Evolutionary conservation across 2,113 vertebrate genomes (phyloP).

Genomic region (Antennarius striatus): DNA sequence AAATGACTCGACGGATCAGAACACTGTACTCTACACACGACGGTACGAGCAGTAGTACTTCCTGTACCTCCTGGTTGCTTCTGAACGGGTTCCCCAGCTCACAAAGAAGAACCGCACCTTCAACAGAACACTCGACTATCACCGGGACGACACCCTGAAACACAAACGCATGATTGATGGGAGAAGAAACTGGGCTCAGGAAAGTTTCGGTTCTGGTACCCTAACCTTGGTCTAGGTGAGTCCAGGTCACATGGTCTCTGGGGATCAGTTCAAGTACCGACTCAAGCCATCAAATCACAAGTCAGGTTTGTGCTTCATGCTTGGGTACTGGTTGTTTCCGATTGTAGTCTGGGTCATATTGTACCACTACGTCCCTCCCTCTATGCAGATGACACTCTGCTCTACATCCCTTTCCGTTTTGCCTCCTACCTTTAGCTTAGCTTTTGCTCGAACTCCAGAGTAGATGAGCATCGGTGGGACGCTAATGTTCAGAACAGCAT

Average conservation of each 20-base stretch:
- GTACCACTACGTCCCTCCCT: too few relatives aligned
- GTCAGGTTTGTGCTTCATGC: too few relatives aligned
- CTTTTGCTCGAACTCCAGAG: conserved; percentile 78
- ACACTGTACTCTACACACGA: background rate
- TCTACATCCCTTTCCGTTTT: background rate
- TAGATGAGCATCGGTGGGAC: conserved; percentile 78
- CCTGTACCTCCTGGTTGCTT: conserved; percentile 81
- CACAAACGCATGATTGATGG: background rate
- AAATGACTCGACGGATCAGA: background rate
- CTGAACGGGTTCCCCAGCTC: conserved; percentile 90
- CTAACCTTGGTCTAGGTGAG: too few relatives aligned
- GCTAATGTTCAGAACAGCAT: conserved; percentile 82
- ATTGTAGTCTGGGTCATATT: too few relatives aligned
- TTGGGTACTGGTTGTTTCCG: too few relatives aligned
- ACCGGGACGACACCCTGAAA: conserved; percentile 37
- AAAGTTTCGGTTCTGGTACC: too few relatives aligned
- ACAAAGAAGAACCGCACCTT: conserved; percentile 75
- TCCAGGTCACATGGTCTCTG: background rate
- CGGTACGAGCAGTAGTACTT: background rate
- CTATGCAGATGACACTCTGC: background rate
- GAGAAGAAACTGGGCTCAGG: background rate
- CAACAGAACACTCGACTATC: conserved; percentile 33
- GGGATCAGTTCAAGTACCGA: background rate
- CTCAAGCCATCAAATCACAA: background rate
- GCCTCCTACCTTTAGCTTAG: background rate